Conservation (phyloP, 1,140 invertebrate genomes). For the Euwallacea fornicatus region DNA sequence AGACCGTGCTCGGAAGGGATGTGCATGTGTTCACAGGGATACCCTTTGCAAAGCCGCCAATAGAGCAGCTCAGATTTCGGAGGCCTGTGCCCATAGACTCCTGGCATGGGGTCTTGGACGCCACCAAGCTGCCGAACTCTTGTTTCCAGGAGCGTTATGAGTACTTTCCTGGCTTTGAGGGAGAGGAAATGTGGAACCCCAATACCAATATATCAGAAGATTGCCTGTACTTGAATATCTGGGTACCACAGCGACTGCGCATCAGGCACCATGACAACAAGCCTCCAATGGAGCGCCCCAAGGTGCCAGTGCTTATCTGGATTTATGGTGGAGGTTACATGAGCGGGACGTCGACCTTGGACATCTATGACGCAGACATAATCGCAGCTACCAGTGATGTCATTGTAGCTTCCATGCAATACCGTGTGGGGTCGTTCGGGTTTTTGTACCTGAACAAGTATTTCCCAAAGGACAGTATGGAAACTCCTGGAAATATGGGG, state of each 20-base stretch:
- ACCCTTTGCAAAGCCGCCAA: constrained; percentile 91
- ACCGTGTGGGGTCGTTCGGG: constrained; percentile 87
- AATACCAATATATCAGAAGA: constrained; percentile 92
- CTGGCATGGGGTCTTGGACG: constrained; percentile 83
- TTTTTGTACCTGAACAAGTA: constrained; percentile 81
- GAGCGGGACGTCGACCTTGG: constrained; percentile 86
- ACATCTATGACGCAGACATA: constrained; percentile 86
- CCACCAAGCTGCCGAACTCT: constrained; percentile 76
- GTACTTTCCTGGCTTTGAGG: constrained; percentile 84
- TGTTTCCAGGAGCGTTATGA: constrained; percentile 86
- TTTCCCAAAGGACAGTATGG: constrained; percentile 68
- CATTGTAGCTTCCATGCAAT: constrained; percentile 86
- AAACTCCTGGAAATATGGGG: constrained; percentile 79
- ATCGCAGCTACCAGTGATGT: constrained; percentile 80
- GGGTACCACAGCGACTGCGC: constrained; percentile 79
- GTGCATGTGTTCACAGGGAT: constrained; percentile 92
- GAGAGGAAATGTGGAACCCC: constrained; percentile 96
- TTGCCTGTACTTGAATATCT: constrained; percentile 90
- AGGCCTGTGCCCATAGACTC: constrained; percentile 81
- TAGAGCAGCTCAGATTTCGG: constrained; percentile 83
- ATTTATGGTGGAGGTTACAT: constrained; percentile 92
- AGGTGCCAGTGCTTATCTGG: constrained; percentile 85
- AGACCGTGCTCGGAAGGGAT: constrained; percentile 74
- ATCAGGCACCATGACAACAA: constrained; percentile 66
- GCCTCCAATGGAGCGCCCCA: constrained; percentile 57